These are phyloP conservation scores for Melanerpes aurifrons DNA, from an alignment of 2,113 vertebrate genomes.

Conservation along the genomic window DNA sequence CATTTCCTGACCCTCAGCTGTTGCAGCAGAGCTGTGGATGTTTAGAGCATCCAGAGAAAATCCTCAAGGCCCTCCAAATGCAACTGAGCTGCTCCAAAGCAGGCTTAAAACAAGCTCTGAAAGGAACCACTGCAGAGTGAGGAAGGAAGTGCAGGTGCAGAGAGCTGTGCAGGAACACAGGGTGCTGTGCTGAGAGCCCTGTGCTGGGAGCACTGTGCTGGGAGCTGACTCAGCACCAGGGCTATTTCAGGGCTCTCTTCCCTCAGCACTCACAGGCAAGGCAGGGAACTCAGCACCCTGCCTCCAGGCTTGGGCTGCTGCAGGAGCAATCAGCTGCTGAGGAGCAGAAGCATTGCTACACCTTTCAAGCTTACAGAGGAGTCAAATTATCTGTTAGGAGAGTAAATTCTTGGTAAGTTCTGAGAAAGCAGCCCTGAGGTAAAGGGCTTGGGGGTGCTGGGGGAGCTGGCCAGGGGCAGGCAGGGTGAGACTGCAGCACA, in stretches of 20 bases:
- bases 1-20: neutral
- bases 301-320: too few species aligned
- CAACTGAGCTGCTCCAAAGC: constrained; percentile 12
- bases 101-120: constrained; percentile 32
- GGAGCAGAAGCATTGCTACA: neutral
- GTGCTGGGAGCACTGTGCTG: neutral
- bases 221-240: constrained; percentile 65
- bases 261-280: constrained; percentile 28
- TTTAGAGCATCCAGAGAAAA: neutral
- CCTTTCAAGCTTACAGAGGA: neutral
- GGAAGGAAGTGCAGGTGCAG: constrained; percentile 69
- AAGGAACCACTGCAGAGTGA: constrained; percentile 58
- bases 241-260: constrained; percentile 64
- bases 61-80: constrained; percentile 8
- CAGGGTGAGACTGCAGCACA: too few species aligned
- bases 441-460: too few species aligned
- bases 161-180: constrained; percentile 50
- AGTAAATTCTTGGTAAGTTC: neutral
- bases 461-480: too few species aligned
- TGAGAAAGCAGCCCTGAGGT: too few species aligned
- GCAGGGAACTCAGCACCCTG: constrained; percentile 38
- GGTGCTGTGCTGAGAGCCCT: constrained; percentile 66
- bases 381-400: neutral
- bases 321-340: neutral
- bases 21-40: neutral